These are phyloP conservation scores for Muscicapa comitata DNA, from an alignment of 2,797 vertebrate species.

Conservation along the genomic window DNA sequence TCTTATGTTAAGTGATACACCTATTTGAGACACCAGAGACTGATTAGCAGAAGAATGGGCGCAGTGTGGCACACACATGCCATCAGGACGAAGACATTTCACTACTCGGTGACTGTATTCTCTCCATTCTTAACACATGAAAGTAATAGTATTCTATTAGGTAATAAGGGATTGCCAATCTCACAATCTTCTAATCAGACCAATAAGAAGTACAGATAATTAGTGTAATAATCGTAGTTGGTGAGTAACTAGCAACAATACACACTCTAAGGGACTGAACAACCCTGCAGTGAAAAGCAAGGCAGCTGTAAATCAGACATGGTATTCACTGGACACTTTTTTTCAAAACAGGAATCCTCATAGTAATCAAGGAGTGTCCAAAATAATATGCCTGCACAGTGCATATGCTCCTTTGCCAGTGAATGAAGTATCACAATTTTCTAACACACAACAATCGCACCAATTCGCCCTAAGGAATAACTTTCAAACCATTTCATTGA, in stretches of 20 bases:
- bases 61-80: background rate
- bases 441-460: background rate
- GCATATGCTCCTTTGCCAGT: background rate
- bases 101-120: background rate
- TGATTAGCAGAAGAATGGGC: background rate
- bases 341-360: background rate
- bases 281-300: background rate
- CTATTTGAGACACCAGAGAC: background rate
- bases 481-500: background rate
- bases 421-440: background rate
- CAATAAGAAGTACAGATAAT: background rate
- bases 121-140: background rate
- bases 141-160: background rate
- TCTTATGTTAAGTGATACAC: background rate
- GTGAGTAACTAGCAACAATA: background rate
- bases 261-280: background rate
- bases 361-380: background rate
- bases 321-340: background rate
- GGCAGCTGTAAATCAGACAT: background rate
- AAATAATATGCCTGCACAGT: background rate
- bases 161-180: background rate
- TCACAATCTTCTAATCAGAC: background rate
- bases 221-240: background rate
- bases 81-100: background rate
- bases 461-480: background rate